Conservation (phyloP, 2,888 invertebrate species). For the Anoncus sp. region DNA sequence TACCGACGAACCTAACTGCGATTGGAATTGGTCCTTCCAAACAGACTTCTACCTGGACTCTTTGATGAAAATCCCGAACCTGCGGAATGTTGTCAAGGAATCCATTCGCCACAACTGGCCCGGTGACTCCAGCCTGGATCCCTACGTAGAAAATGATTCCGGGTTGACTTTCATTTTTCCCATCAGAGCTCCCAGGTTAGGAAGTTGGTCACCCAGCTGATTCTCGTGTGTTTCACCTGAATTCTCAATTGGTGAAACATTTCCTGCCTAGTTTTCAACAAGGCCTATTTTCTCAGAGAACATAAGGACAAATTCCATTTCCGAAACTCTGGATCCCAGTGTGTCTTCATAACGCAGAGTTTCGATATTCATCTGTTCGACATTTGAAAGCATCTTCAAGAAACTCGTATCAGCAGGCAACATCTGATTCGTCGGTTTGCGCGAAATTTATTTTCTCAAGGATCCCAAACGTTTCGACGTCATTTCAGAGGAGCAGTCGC, state of each 20-base stretch:
- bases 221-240: neutral
- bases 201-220: neutral
- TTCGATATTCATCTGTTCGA: too few relatives aligned
- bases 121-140: neutral
- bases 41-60: too few relatives aligned
- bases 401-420: neutral
- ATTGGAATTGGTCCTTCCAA: too few relatives aligned
- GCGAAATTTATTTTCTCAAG: slow-evolving; percentile 19
- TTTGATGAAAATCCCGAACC: too few relatives aligned
- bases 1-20: too few relatives aligned
- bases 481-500: slow-evolving; percentile 13
- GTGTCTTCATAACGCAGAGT: too few relatives aligned
- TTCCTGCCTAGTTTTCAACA: neutral
- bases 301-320: too few relatives aligned
- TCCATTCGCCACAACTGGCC: too few relatives aligned
- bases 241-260: neutral
- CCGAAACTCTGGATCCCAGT: too few relatives aligned
- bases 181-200: neutral
- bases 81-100: too few relatives aligned
- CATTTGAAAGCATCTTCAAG: too few relatives aligned
- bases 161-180: neutral
- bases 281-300: too few relatives aligned
- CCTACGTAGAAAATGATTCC: neutral
- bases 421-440: slow-evolving; percentile 9
- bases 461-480: slow-evolving; percentile 32